Conservation (phyloP, 1,140 invertebrate genomes). For the Mizuhopecten yessoensis region DNA sequence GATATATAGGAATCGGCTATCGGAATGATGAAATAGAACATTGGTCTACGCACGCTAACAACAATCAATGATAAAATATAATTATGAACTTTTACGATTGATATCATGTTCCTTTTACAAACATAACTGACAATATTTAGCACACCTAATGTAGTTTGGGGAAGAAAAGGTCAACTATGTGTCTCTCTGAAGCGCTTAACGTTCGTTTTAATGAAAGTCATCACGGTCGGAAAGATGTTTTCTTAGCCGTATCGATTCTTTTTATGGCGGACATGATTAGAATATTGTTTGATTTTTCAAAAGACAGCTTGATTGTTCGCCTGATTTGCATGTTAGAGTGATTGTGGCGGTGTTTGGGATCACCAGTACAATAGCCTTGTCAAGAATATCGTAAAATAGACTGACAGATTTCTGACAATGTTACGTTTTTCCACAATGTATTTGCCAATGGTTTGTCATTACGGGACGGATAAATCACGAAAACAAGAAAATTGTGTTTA, state of each 20-base stretch:
- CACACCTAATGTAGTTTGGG: constrained; percentile 21
- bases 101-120: constrained; percentile 35
- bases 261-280: constrained; percentile 26
- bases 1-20: not conserved
- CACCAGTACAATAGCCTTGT: not conserved
- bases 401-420: constrained; percentile 12
- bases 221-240: constrained; percentile 20
- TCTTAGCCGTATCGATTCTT: constrained; percentile 9
- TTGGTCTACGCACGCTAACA: not conserved
- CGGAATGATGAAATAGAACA: not conserved
- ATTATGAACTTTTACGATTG: constrained; percentile 16
- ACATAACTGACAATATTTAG: constrained; percentile 39
- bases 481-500: constrained; percentile 40
- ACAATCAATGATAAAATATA: constrained; percentile 28
- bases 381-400: constrained; percentile 33
- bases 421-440: constrained; percentile 35
- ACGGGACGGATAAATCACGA: not conserved
- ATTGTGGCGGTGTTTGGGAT: constrained; percentile 19
- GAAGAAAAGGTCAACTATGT: constrained; percentile 25
- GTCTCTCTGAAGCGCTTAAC: constrained; percentile 14
- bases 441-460: constrained; percentile 38
- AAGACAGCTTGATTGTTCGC: constrained; percentile 16
- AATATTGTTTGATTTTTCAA: constrained; percentile 40
- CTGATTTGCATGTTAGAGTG: constrained; percentile 37
- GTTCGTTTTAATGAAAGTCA: constrained; percentile 33